Evolutionary conservation across 2,888 invertebrate genomes (phyloP).

Genomic region (Torymus auratus): DNA sequence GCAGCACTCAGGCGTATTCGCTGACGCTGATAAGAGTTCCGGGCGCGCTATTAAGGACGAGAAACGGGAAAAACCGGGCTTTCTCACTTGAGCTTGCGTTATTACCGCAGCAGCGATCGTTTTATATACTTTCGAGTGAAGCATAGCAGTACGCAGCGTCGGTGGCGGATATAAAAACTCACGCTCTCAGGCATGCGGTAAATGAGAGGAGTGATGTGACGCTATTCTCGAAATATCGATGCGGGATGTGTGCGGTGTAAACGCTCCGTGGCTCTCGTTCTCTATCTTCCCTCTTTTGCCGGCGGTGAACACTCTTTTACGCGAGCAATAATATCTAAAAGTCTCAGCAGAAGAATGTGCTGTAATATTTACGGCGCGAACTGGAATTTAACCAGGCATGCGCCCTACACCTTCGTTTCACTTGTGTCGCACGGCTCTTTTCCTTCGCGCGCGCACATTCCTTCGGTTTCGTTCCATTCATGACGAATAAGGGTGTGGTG

Average conservation of each 20-base stretch:
- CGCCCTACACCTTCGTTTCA: no score
- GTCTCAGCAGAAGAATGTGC: background rate
- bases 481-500: no score
- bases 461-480: no score
- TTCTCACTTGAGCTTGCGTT: background rate
- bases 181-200: no score
- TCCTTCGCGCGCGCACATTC: no score
- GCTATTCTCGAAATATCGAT: conserved; percentile 16
- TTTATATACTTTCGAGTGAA: conserved; percentile 12
- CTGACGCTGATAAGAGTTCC: conserved; percentile 1
- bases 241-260: background rate
- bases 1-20: background rate
- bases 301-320: conserved; percentile 4
- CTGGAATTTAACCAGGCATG: no score
- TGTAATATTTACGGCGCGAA: conserved; percentile 25
- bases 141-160: background rate
- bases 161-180: no score
- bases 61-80: background rate
- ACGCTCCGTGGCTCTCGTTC: no score
- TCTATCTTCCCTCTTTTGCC: background rate
- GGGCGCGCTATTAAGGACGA: conserved; percentile 3
- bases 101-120: conserved; percentile 15
- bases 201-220: background rate
- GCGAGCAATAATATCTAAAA: conserved; percentile 31
- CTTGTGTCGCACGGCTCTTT: no score